Percentiles rank a stretch among this genome's conserved stretches.
phyloP scores from a whole-genome alignment of 2,797 vertebrate genomes.

The Ciconia nigra region DNA sequence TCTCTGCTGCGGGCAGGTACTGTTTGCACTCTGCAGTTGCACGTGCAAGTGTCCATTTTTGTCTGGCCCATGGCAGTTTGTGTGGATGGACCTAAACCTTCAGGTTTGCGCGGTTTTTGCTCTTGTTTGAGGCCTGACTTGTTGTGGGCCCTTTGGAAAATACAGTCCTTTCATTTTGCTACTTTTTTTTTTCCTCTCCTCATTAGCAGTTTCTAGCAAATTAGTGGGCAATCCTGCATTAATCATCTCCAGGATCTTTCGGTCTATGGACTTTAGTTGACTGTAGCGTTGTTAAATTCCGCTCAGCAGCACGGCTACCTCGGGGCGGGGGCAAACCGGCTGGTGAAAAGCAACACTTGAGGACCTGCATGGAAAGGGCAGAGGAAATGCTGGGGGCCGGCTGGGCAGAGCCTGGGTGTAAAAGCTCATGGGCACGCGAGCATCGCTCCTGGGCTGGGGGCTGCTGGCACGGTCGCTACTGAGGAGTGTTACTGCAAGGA shows the following conservation, averaged over 20 bases:
- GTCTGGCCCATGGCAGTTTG: not conserved
- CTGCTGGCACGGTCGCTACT: not conserved
- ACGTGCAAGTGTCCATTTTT: not conserved
- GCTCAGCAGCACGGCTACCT: not conserved
- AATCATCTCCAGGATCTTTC: not conserved
- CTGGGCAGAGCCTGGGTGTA: not conserved
- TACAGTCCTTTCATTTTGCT: not conserved
- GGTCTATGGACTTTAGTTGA: not conserved
- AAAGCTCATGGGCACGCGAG: fast-evolving
- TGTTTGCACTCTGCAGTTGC: not conserved
- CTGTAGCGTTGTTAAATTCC: not conserved
- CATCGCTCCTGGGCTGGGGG: not conserved
- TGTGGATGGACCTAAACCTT: not conserved
- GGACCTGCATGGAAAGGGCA: not conserved
- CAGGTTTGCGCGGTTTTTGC: not conserved
- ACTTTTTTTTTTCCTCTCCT: not conserved
- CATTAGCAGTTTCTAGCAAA: not conserved
- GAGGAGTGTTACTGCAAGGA: not conserved
- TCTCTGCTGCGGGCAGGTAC: not conserved
- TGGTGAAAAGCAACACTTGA: not conserved
- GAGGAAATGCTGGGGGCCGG: not conserved
- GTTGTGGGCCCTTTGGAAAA: not conserved
- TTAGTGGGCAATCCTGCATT: not conserved
- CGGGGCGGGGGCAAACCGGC: not conserved
- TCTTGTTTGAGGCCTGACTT: not conserved